phyloP scores from a whole-genome alignment of 2,113 vertebrate genomes.

The Salvelinus sp. region DNA sequence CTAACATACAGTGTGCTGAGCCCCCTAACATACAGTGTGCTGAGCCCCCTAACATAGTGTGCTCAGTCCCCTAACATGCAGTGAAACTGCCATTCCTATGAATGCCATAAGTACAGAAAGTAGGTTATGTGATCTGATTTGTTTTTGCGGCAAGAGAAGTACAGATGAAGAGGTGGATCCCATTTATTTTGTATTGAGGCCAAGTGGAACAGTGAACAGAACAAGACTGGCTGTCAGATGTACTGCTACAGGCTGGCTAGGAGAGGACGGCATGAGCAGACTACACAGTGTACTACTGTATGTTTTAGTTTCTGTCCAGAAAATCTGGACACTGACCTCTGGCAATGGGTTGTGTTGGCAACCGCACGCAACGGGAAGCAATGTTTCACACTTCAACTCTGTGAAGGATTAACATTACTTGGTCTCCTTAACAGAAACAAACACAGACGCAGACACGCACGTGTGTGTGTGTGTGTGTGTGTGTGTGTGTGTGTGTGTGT shows the following conservation, averaged over 20 bases:
- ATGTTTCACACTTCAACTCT: not conserved
- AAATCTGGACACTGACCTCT: slow-evolving; percentile 16
- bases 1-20: no score
- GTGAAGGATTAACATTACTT: not conserved
- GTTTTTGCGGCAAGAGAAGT: not conserved
- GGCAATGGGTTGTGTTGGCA: slow-evolving; percentile 11
- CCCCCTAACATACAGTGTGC: no score
- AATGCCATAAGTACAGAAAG: not conserved
- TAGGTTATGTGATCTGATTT: not conserved
- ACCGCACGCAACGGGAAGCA: not conserved
- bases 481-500: no score
- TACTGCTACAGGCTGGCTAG: not conserved
- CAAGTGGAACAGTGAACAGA: slow-evolving; percentile 19
- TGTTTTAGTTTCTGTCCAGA: slow-evolving; percentile 28
- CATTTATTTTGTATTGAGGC: slow-evolving; percentile 9
- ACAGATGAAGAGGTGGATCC: not conserved
- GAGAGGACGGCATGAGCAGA: not conserved
- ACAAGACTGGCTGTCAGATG: slow-evolving; percentile 23
- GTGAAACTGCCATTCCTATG: not conserved
- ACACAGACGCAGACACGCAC: not conserved
- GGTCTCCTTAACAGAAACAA: not conserved
- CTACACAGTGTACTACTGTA: not conserved
- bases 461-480: no score
- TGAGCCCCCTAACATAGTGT: no score
- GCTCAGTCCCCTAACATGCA: not conserved